Percentiles rank a stretch among this genome's conserved stretches.
Conservation (phyloP, 2,113 vertebrate genomes). For the Vimba vimba region DNA sequence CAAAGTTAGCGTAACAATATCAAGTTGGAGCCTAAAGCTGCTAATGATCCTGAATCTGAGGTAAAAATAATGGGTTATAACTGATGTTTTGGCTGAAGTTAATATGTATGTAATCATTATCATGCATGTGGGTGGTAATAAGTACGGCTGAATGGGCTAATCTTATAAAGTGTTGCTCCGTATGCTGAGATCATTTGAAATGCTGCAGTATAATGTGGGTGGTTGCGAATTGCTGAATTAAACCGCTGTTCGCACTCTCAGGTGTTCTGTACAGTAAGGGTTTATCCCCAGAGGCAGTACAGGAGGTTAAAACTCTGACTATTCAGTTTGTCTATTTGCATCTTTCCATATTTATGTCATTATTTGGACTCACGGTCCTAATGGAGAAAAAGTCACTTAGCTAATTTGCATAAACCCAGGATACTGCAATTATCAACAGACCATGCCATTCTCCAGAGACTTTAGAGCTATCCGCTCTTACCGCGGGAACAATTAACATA, state of each 20-base stretch:
- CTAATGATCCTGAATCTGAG: constrained; percentile 34
- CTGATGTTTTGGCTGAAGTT: constrained; percentile 30
- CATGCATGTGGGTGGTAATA: constrained; percentile 25
- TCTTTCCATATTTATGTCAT: constrained; percentile 44
- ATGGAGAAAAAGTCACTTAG: constrained; percentile 38
- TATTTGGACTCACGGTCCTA: constrained; percentile 33
- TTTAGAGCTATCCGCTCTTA: constrained; percentile 9
- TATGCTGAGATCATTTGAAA: constrained; percentile 25
- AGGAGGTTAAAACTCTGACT: constrained; percentile 36
- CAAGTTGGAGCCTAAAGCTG: constrained; percentile 26
- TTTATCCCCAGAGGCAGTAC: neutral
- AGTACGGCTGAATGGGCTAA: constrained; percentile 13
- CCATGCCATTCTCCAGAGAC: neutral
- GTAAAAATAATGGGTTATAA: neutral
- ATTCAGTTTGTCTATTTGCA: constrained; percentile 36
- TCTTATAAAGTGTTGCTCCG: constrained; percentile 19
- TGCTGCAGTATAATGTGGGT: constrained; percentile 23
- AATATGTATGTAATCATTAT: constrained; percentile 36
- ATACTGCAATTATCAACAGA: constrained; percentile 38
- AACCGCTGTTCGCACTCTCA: constrained; percentile 18
- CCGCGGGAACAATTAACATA: constrained; percentile 30
- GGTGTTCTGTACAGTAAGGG: neutral
- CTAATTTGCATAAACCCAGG: constrained; percentile 49
- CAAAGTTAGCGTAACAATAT: constrained; percentile 52
- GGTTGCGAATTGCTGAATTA: constrained; percentile 17